Evolutionary conservation across 2,888 invertebrate genomes (phyloP), one percentile per base, ranked within the genome.

Genomic region (Andrena flavipes): DNA sequence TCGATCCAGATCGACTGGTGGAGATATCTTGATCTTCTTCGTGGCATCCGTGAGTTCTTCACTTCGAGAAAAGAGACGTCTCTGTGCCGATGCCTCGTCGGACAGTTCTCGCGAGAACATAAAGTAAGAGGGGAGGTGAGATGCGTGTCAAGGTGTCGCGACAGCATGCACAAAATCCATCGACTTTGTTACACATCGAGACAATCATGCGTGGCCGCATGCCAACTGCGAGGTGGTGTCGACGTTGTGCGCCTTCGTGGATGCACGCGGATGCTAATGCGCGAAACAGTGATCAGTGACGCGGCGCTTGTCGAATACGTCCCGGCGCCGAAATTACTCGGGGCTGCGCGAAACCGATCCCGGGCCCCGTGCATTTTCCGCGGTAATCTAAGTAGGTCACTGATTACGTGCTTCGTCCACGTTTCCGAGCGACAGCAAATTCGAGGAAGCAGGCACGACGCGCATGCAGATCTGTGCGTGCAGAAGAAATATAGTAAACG

Each of bases 141-240:
- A 75, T 86, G 86, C 82, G 80, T 87, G 82, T 84, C 73, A 83
- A 86, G 76, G 76, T 84, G 80, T 80, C 82, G 87, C 76, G 84
- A 74, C 82, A 67, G 76, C 90, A 90, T 90, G 90, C 90, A 86
- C 35, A 86, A 88, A 71, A 83, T 80, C 82, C 76, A 83, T 83
- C 60, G 84, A 77, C 67, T 67, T 69, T 59, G 29, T 78, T 68
- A 74, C 67, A 85, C 82, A 86, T 83, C 80, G 78, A 81, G 63
- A 86, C 62, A 85, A 87, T 75, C 89, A 90, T 90, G 90, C 89
- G 84, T 86, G 89, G 89, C 88, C 65, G 60, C 90, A 90, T 90
- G 89, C 90, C 87, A 84, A 84, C 80, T 86, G 87, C 85, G 77
- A 84, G 76, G 69, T 87, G 79, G 68, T 87, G 79, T 86, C 68